Conservation (phyloP, 2,113 vertebrate species). For the Anhinga anhinga region DNA sequence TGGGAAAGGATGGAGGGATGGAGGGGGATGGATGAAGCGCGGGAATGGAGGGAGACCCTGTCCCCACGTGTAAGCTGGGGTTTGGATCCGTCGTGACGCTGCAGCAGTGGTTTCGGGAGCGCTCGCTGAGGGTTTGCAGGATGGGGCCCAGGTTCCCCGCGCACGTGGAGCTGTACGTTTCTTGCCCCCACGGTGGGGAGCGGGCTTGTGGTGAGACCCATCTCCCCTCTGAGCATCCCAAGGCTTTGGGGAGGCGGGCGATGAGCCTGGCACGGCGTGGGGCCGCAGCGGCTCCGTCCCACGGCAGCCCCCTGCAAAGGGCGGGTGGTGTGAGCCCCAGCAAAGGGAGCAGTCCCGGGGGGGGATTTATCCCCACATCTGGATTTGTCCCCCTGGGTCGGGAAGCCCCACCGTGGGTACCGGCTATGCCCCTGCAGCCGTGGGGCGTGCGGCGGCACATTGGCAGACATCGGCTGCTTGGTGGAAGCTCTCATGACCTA, state of each 20-base stretch:
- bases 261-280: not conserved
- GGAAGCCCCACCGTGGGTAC: not conserved
- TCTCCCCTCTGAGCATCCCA: not conserved
- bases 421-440: not conserved
- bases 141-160: not conserved
- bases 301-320: not conserved
- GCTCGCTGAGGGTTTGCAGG: fast-evolving
- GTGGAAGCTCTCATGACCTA: not conserved
- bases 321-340: not conserved
- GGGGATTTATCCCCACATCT: not conserved
- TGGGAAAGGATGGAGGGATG: not conserved
- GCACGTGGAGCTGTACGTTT: not conserved
- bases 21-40: not conserved
- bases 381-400: not conserved
- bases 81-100: fast-evolving
- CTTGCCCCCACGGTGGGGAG: fast-evolving
- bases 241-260: not conserved
- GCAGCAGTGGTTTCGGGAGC: fast-evolving
- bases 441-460: not conserved
- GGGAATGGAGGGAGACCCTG: not conserved
- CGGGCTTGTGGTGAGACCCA: fast-evolving
- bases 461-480: not conserved
- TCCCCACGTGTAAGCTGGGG: fast-evolving
- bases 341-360: fast-evolving
- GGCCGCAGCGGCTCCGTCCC: fast-evolving